These are phyloP conservation scores for Drosophila azteca DNA, from an alignment of 1,140 invertebrate genomes.

Conservation along the genomic window DNA sequence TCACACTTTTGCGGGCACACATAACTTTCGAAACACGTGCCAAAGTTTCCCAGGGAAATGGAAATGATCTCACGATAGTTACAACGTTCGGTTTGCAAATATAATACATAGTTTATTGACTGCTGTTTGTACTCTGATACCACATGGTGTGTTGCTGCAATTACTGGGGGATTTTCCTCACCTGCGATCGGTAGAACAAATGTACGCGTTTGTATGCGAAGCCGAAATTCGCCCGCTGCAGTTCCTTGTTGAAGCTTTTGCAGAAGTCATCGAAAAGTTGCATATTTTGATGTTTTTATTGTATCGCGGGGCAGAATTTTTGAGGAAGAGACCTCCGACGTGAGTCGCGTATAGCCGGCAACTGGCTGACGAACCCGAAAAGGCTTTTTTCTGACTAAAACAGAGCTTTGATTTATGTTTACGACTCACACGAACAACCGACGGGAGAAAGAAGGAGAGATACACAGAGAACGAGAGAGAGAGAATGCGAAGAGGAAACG, in stretches of 20 bases:
- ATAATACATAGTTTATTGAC: too few species aligned
- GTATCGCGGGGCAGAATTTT: conserved; percentile 7
- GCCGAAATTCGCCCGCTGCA: conserved; percentile 67
- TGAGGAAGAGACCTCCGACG: conserved; percentile 29
- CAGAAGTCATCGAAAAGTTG: conserved; percentile 71
- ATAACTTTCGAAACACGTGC: too few species aligned
- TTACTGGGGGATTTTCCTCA: conserved; percentile 30
- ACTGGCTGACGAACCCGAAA: conserved; percentile 18
- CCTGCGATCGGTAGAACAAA: conserved; percentile 76
- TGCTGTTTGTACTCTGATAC: conserved; percentile 9
- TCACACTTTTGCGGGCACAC: too few species aligned
- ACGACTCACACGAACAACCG: conserved; percentile 29
- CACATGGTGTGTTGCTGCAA: conserved; percentile 8
- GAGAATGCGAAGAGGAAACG: neutral
- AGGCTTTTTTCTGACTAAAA: conserved; percentile 29
- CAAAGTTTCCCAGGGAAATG: too few species aligned
- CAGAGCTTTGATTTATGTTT: conserved; percentile 47
- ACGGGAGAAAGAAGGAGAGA: neutral
- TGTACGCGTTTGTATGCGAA: conserved; percentile 73
- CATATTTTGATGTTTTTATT: conserved; percentile 31
- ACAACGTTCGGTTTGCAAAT: too few species aligned
- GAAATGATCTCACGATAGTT: too few species aligned
- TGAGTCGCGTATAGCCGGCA: conserved; percentile 48
- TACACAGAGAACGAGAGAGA: neutral
- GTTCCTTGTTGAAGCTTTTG: conserved; percentile 65